Conservation (phyloP, 2,797 vertebrate species). For the Siniperca undulata region DNA sequence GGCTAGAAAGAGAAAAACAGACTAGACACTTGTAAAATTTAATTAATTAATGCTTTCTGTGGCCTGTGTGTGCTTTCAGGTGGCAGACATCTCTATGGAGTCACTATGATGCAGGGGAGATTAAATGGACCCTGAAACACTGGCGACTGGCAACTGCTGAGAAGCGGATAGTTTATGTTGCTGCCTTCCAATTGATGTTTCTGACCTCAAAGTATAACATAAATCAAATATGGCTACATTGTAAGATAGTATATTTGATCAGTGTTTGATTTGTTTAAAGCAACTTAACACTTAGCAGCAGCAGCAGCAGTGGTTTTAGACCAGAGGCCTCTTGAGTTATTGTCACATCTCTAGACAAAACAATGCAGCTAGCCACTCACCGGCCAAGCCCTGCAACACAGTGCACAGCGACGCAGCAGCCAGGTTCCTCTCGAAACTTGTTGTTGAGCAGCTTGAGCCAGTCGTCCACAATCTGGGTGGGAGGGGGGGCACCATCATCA, state of each 20-base stretch:
- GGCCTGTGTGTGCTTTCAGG: neutral
- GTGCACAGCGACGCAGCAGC: slow-evolving; percentile 98
- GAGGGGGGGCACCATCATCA: slow-evolving; percentile 96
- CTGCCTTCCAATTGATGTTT: neutral
- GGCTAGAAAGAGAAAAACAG: neutral
- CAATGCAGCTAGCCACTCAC: slow-evolving; percentile 70
- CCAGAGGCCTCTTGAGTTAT: neutral
- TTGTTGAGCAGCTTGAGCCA: slow-evolving; percentile 96
- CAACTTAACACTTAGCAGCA: neutral
- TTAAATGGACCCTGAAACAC: slow-evolving; percentile 2
- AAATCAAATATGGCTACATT: neutral
- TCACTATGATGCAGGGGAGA: neutral
- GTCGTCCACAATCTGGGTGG: slow-evolving; percentile 96
- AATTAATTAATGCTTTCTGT: neutral
- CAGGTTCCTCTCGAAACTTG: slow-evolving; percentile 96
- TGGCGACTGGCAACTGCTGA: neutral
- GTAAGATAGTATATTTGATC: neutral
- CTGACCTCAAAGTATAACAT: neutral
- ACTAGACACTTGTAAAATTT: neutral
- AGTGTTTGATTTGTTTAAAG: neutral
- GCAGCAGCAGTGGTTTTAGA: neutral
- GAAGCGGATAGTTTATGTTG: neutral
- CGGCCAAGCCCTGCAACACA: slow-evolving; percentile 96
- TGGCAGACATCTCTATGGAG: slow-evolving; percentile 3
- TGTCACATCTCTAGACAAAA: neutral